Conservation (phyloP, 2,888 invertebrate genomes). For the Rambutsinella grinnellia region DNA sequence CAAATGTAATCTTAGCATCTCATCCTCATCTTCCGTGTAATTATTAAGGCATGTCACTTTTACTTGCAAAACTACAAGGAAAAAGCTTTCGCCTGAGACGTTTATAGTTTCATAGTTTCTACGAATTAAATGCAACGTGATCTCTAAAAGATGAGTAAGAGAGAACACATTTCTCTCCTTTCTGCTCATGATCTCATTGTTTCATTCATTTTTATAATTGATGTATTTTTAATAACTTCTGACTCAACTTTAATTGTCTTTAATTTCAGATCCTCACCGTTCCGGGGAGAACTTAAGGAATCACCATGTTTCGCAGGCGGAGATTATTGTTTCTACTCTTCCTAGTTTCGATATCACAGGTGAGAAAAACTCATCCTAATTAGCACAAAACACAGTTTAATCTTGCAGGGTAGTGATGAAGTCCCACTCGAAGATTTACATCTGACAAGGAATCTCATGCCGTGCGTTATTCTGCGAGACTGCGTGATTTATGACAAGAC, state of each 20-base stretch:
- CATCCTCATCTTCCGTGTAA: not conserved
- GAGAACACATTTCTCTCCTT: not conserved
- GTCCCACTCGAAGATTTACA: not conserved
- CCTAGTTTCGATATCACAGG: slow-evolving; percentile 34
- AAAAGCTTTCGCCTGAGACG: not conserved
- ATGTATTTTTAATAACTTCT: not conserved
- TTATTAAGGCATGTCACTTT: slow-evolving; percentile 15
- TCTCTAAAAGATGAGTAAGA: not conserved
- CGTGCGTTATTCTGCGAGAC: not conserved
- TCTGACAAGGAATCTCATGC: not conserved
- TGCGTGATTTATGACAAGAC: slow-evolving; percentile 25
- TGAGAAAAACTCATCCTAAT: slow-evolving; percentile 28
- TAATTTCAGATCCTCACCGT: slow-evolving; percentile 38
- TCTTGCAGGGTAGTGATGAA: not conserved
- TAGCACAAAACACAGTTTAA: slow-evolving; percentile 17
- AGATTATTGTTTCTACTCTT: slow-evolving; percentile 20
- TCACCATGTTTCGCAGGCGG: slow-evolving; percentile 38
- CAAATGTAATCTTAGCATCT: slow-evolving; percentile 25
- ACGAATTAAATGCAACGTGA: not conserved
- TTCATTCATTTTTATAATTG: not conserved
- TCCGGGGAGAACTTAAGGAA: slow-evolving; percentile 32
- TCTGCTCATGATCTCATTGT: not conserved
- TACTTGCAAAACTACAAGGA: not conserved
- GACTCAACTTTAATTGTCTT: slow-evolving; percentile 2
- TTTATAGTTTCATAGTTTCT: not conserved